These are phyloP conservation scores for Erpobdella octoculata DNA, from an alignment of 2,888 invertebrate genomes.

Conservation along the genomic window DNA sequence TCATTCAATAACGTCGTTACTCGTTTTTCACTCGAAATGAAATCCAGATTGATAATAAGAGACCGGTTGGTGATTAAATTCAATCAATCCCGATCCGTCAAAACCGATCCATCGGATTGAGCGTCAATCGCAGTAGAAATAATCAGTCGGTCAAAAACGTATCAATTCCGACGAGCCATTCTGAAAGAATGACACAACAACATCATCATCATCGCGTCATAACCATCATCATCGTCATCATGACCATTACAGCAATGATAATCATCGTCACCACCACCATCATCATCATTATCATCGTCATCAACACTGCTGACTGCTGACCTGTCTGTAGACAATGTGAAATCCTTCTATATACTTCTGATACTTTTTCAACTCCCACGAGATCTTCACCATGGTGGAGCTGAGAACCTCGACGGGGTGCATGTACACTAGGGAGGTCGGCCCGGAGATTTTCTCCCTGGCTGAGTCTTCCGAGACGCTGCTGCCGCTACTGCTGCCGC, in stretches of 20 bases:
- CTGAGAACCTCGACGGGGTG: slow-evolving; percentile 75
- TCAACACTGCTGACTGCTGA: not conserved
- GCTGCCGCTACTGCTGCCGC: not conserved
- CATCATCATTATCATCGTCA: slow-evolving; percentile 1
- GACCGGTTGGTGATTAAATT: too few relatives aligned
- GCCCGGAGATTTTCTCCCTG: slow-evolving; percentile 58
- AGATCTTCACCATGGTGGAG: slow-evolving; percentile 68
- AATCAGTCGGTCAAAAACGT: too few relatives aligned
- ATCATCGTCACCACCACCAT: too few relatives aligned
- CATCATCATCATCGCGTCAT: not conserved
- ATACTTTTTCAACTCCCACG: slow-evolving; percentile 68
- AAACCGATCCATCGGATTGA: too few relatives aligned
- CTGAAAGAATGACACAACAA: not conserved
- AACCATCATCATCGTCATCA: too few relatives aligned
- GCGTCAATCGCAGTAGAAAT: too few relatives aligned
- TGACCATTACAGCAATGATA: too few relatives aligned
- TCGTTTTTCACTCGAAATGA: too few relatives aligned
- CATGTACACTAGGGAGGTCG: slow-evolving; percentile 70
- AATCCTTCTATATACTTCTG: slow-evolving; percentile 45
- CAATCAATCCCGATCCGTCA: too few relatives aligned
- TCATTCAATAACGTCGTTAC: too few relatives aligned
- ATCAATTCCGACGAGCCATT: too few relatives aligned
- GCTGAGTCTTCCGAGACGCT: slow-evolving; percentile 31
- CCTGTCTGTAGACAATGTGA: slow-evolving; percentile 37
- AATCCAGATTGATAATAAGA: too few relatives aligned